Evolutionary conservation across 1,140 invertebrate species (phyloP), one percentile per base, ranked within the genome.

Genomic region (Plutomurus gul): DNA sequence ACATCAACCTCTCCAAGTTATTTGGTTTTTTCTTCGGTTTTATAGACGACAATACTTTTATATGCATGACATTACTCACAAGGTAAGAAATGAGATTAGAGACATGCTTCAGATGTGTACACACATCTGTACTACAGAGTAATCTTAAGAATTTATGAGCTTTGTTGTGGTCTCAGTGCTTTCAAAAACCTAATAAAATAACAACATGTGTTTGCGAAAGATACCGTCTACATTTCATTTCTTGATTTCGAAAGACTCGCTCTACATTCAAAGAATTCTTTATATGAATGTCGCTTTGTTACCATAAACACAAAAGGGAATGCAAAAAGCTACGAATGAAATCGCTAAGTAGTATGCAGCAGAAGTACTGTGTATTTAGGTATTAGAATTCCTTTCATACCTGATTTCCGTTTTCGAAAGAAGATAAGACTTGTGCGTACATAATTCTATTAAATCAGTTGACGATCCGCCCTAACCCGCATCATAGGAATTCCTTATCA

Each of bases 141-240:
- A 65, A 65, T 65, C 56, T 65, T 65, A 27, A 16, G 56, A 65
- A 65, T 65, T 65, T 65, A 65, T 33, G 30, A 65, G 56, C 56
- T 33, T 65, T 65, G 56, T 65, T 65, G 56, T 65, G 56, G n/a
- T 30, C 30, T 65, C 30, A 25, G 27, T 65, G 22, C 56, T 13
- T 27, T 33, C 13, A 25, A 16, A 65, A 33, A 65, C n/a, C 25
- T 65, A 65, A 65, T 65, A 65, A 65, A 65, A 65, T 65, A 27
- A 65, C 25, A 60, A 30, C 56, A 65, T 27, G 56, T 65, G 56
- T 36, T 33, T 0, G 25, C 56, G 4, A 6, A 0, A 30, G 51
- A 65, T 65, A 65, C 13, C 36, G 22, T n/a, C 27, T 16, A 30
- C 7, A 60, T 60, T 36, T 33, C 27, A 49, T 20, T 49, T 30